Evolutionary conservation across 2,888 invertebrate species (phyloP), one percentile per base, ranked within the genome.

Genomic region (Physocephala rufipes): DNA sequence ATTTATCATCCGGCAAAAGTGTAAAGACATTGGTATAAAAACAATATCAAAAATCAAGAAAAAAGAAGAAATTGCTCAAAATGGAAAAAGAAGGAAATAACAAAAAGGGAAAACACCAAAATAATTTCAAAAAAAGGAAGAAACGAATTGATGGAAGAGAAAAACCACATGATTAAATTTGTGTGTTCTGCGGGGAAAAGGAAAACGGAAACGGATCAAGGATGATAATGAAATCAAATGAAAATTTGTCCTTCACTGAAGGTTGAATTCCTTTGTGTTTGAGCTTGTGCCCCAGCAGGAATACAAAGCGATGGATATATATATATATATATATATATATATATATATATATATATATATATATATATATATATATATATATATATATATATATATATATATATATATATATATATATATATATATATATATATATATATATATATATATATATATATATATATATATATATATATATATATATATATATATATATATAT

Each of bases 201-300:
- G 36, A 36, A 36, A 19, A 51, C 51, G 51, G 4, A 12, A 19
- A 51, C 3, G 51, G 21, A 51, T 21, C n/a, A 19, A 51, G 21
- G 12, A 51, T 5, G n/a, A 21, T 51, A 58, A 26, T 43, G 71
- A 74, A 76, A 77, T 78, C 74, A 78, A 77, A 43, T 61, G 68
- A 45, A 71, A 63, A 66, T 70, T 70, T 73, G 73, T 67, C 73
- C 73, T 73, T 73, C 73, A 67, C 55, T 67, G 70, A 70, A 73
- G 70, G 70, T 73, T 70, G 73, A 70, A 63, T 53, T 58, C 63
- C 36, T 36, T 4, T 9, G 9, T 36, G 36, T 36, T 7, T 36
- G 4, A 4, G 36, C 15, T 24, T 63, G 43, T 45, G 65, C 51
- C 9, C 28, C 36, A 51, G 51, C 43, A 53, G 13, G 45, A 30